phyloP scores from a whole-genome alignment of 2,113 vertebrate genomes.

The Hemiscyllium ocellatum region DNA sequence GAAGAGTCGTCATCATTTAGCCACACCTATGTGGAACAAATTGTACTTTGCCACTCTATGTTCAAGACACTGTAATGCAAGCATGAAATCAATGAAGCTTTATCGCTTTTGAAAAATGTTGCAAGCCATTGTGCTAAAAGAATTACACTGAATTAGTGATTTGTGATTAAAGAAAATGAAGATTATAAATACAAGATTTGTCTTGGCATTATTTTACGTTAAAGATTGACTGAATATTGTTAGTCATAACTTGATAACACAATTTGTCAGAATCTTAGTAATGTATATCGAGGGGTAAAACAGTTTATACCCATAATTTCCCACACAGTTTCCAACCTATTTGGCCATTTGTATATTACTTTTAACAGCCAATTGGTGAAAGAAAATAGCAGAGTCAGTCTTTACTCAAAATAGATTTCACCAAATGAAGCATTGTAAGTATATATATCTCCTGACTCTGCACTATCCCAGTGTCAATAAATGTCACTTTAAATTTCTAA shows the following conservation, averaged over 20 bases:
- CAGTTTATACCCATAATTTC: neutral
- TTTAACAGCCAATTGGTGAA: neutral
- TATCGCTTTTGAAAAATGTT: neutral
- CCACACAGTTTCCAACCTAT: neutral
- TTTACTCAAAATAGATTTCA: neutral
- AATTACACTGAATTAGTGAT: neutral
- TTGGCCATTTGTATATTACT: neutral
- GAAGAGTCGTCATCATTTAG: too few relatives aligned
- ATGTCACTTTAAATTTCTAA: too few relatives aligned
- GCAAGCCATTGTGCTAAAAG: neutral
- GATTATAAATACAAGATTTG: neutral
- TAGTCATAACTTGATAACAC: neutral
- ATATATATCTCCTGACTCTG: neutral
- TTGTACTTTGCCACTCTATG: neutral
- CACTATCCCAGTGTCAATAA: neutral
- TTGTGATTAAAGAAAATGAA: neutral
- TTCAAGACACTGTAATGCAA: neutral
- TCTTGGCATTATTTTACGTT: neutral
- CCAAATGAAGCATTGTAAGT: neutral
- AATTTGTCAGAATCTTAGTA: neutral
- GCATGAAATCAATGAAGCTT: neutral
- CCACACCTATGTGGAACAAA: neutral
- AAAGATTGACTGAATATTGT: neutral
- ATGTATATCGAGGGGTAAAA: neutral
- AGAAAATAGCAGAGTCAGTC: neutral